Evolutionary conservation across 2,113 vertebrate species (phyloP).

Genomic region (Epinephelus moara): DNA sequence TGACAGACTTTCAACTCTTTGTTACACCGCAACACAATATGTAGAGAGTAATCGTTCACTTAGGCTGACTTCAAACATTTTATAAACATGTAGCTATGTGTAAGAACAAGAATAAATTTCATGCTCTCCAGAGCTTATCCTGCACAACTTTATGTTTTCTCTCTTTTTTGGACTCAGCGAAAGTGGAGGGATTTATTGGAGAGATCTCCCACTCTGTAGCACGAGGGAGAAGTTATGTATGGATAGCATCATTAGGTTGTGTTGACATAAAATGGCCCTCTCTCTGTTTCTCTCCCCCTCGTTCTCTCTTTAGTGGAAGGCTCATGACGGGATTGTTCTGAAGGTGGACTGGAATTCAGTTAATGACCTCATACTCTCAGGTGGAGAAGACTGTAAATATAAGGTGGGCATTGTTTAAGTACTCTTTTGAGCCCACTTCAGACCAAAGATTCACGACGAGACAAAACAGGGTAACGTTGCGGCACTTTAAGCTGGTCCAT

Average conservation of each 20-base stretch:
- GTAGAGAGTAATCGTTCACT: neutral
- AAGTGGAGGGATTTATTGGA: neutral
- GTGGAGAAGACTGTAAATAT: constrained; percentile 97
- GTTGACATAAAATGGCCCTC: neutral
- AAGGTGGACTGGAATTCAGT: constrained; percentile 98
- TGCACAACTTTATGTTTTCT: neutral
- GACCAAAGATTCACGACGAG: too few species aligned
- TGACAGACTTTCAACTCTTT: constrained; percentile 5
- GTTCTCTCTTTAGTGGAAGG: constrained; percentile 91
- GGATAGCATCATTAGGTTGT: constrained; percentile 1
- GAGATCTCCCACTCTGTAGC: neutral
- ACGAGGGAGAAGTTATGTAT: neutral
- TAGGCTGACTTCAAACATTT: constrained; percentile 2
- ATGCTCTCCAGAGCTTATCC: neutral
- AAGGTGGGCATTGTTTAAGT: constrained; percentile 85
- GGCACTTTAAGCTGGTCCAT: too few species aligned
- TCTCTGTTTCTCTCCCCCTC: constrained; percentile 39
- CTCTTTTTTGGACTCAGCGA: neutral
- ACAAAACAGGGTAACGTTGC: too few species aligned
- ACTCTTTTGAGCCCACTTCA: too few species aligned
- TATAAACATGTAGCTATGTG: constrained; percentile 9
- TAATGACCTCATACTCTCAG: constrained; percentile 95
- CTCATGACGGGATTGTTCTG: constrained; percentile 94
- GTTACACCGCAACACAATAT: neutral
- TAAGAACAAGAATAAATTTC: constrained; percentile 12